Base-by-base conservation (phyloP, 2,888 invertebrate genomes). In the Hyposoter dolosus region DNA sequence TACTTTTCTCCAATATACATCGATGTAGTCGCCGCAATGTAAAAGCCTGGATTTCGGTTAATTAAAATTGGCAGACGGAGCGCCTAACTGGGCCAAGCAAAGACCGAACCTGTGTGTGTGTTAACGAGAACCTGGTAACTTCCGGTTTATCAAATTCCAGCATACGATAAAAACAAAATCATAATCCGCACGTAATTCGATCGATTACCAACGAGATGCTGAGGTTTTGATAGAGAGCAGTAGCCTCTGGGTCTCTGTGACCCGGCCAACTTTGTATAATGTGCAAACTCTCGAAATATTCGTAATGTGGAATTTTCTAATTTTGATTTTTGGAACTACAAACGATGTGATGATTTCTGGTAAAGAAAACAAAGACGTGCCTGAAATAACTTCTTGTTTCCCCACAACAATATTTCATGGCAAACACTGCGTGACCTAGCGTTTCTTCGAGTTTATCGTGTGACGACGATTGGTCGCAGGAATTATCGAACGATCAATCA, bases 11-110 rank as follows among this genome's bases (percentile, higher is more conserved):
- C 40, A n/a, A 45, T 63, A 35, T n/a, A 45, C 12, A 60, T 78
- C 10, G 40, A 40, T 43, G 28, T 50, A 43, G 43, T 71, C 28
- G 74, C 56, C 74, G 23, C 66, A 3, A 28, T 60, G 60, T 74
- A 53, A 53, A 74, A 60, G 60, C 7, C 74, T 40, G 74, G 79
- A 85, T 83, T 85, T 83, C 85, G 85, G 79, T 83, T 85, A 85
- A 85, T 85, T 85, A 85, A 83, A 85, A 85, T 82, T 63, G 72
- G 72, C 85, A 66, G 76, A 32, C 50, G 7, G 79, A 19, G 56
- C 40, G 56, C 45, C 75, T 32, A 85, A 82, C 40, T 79, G 65
- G 82, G 79, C 65, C 79, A 71, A 63, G 63, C 63, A 7, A 9
- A 40, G 40, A 7, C 40, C 40, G 40, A 40, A 40, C 10, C 40